Base-by-base conservation (phyloP, 2,113 vertebrate species). In the Osmerus eperlanus region DNA sequence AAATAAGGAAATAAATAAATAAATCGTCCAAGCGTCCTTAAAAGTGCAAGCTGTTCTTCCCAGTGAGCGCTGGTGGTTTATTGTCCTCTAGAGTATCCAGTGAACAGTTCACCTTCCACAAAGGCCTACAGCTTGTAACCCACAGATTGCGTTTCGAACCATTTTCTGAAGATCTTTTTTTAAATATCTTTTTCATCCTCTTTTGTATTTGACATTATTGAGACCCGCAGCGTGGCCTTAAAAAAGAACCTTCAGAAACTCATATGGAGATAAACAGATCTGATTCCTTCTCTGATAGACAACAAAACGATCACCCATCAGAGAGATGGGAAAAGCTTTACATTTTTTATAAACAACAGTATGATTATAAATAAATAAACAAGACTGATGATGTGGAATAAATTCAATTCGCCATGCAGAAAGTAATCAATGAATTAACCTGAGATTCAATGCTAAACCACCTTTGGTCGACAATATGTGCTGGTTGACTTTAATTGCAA, bases 361-460 rank as follows among this genome's bases (percentile, higher is more conserved):
- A 29, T 14, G 68, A 60, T 80, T 84, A 81, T 81, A 86, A 86
- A 90, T 89, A 87, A 86, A 90, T 86, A 90, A 88, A 84, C 77
- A 90, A 85, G 86, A 88, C 86, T 84, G 86, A 89, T 86, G 83
- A 81, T 84, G 86, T 77, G 71, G 76, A 91, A 88, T 90, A 86
- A 80, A 88, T 91, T 84, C 84, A 86, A 90, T 89, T 83, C 80
- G 73, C 78, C 74, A 83, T 80, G 84, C 75, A 83, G 80, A 82
- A 85, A 79, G 84, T 89, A 86, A 92, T 91, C 89, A 79, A 91
- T 91, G 84, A 83, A 88, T 91, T 88, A 89, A 92, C 88, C 83
- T 81, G 84, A 83, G 84, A 87, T 88, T 84, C 84, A 78, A 73
- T 69, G 86, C 84, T 89, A 85, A 90, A 90, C 79, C 89, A 84